Base-by-base conservation (phyloP, 2,113 vertebrate species). In the Malaclemys terrapin region DNA sequence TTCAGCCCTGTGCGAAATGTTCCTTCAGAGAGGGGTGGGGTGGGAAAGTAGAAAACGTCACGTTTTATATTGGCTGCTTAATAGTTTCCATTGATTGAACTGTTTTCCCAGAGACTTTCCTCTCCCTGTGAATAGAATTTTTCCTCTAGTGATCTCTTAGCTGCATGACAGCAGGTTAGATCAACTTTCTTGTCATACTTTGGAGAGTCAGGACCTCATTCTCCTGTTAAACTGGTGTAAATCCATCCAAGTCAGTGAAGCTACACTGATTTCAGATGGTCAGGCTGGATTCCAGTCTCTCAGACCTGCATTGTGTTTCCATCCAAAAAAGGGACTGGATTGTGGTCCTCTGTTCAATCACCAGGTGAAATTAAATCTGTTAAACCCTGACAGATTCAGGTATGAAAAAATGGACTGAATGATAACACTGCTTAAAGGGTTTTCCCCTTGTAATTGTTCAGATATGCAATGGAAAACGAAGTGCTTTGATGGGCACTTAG, bases 11-110 rank as follows among this genome's bases (percentile, higher is more conserved):
- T 84, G 72, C 79, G 29, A 11, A 85, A 56, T 5, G 5, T 9
- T 94, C 75, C 53, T 65, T 93, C 50, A 0, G 1, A 38, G 81
- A 76, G 65, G 3, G 80, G 0, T 12, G 69, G 53, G 80, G n/a
- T 45, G 19, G 50, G 45, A 56, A 24, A 57, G n/a, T 3, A 13
- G 93, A 91, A 54, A 2, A 19, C 0, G 0, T 0, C 5, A 42
- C 38, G 80, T 12, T 49, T 75, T 19, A 24, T 42, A 1, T 19
- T 90, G 90, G 80, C 90, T 65, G 75, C 45, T 59, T 22, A 7
- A 0, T 2, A 88, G 72, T 52, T 89, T 72, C 89, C 91, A 87
- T 93, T 91, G 4, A 8, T 9, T 87, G 94, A 54, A 82, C 59
- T 78, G 13, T 16, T 47, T 78, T 47, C 75, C 42, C 42, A 47